Base-by-base conservation (phyloP, 2,888 invertebrate species). In the Scaptomyza tumidula region DNA sequence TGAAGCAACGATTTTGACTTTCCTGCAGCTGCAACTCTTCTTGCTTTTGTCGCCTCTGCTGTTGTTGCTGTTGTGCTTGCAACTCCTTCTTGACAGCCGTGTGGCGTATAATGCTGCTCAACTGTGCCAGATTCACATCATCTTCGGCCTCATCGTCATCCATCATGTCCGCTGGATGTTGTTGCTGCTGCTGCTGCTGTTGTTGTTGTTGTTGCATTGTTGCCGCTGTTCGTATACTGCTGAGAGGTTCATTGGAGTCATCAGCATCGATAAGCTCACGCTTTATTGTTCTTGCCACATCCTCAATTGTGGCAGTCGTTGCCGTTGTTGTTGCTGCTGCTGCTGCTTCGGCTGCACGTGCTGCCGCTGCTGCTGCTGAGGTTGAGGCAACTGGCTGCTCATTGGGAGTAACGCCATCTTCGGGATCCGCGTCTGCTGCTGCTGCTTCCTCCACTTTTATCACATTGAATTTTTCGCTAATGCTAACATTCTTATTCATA, bases 401-500 rank as follows among this genome's bases (percentile, higher is more conserved):
- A 16, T 62, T 76, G 19, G 33, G 3, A 19, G 49, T 13, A n/a
- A 14, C 27, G 33, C 24, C 29, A 59, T 41, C 27, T 13, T 19
- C 13, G 6, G 31, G 57, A 0, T 55, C 39, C 1, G 35, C 13
- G 3, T 11, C 64, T 44, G 53, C 61, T 64, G 75, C 66, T 37
- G 71, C 84, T 27, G 53, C 60, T 57, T 76, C 75, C 72, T 86
- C 92, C 91, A 76, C 83, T 87, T 91, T 92, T 92, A 92, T 92
- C 92, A 92, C 92, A 92, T 92, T 91, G 81, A 89, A 86, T 90
- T 92, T 92, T 83, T 91, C 91, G 88, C 88, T 90, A 89, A 90
- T 86, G 84, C 86, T 90, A 90, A 90, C 89, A 86, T 89, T 88
- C 87, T 87, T 90, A 86, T 82, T 89, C 80, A 86, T 89, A 87